Percentiles rank a stretch among this genome's conserved stretches.
These are phyloP conservation scores for Promerops cafer DNA, from an alignment of 2,113 vertebrate species.

Conservation along the genomic window DNA sequence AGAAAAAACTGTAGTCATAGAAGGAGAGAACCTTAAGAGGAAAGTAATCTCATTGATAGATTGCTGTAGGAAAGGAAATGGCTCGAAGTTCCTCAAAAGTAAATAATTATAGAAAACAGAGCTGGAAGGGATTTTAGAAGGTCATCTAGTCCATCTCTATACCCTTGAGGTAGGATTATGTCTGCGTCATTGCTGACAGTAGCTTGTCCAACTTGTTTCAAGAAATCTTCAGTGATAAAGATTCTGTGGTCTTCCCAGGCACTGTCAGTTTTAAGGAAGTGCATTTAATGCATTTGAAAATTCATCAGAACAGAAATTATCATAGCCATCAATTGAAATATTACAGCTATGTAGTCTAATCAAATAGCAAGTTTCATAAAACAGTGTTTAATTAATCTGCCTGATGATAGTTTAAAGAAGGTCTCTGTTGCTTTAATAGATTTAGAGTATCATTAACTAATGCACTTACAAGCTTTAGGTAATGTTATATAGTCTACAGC, in stretches of 20 bases:
- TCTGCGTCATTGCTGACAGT: background rate
- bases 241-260: background rate
- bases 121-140: background rate
- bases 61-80: background rate
- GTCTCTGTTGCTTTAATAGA: background rate
- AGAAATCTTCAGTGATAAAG: background rate
- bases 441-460: background rate
- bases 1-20: background rate
- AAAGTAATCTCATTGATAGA: background rate
- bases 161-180: constrained; percentile 34
- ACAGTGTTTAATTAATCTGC: background rate
- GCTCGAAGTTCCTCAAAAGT: background rate
- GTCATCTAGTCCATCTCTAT: constrained; percentile 36
- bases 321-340: background rate
- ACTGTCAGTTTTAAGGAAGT: background rate
- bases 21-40: background rate
- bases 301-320: background rate
- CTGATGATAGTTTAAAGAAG: background rate
- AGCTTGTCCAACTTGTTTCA: background rate
- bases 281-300: background rate
- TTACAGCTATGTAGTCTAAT: background rate
- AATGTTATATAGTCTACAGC: background rate
- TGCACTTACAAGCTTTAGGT: background rate
- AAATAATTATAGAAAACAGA: background rate
- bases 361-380: background rate